Evolutionary conservation across 1,140 invertebrate genomes (phyloP).

Genomic region (Arion vulgaris): DNA sequence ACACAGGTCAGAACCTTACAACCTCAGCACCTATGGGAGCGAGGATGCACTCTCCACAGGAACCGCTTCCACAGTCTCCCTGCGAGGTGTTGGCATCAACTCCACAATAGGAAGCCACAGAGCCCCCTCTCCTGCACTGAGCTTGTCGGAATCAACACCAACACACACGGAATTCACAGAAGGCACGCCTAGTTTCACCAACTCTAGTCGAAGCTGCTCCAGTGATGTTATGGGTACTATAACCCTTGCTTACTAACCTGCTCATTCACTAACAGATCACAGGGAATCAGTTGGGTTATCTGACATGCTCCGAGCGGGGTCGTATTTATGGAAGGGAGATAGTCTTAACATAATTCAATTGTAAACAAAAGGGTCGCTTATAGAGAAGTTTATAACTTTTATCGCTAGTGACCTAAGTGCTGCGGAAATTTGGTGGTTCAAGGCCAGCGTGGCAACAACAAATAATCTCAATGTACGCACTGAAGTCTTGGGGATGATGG

Average conservation of each 20-base stretch:
- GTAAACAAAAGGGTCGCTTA: background rate
- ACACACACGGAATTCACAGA: slow-evolving; percentile 89
- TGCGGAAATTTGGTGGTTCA: too few species aligned
- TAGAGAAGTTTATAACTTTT: background rate
- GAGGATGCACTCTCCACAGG: slow-evolving; percentile 35
- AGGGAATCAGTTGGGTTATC: background rate
- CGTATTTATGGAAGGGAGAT: background rate
- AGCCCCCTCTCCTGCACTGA: slow-evolving; percentile 87
- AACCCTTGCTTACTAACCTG: background rate
- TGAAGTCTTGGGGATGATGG: too few species aligned
- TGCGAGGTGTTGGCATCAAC: slow-evolving; percentile 16
- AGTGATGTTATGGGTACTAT: slow-evolving; percentile 69
- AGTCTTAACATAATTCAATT: background rate
- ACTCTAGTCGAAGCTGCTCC: slow-evolving; percentile 82
- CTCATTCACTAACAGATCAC: background rate
- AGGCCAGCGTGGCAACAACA: too few species aligned
- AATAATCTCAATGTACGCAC: too few species aligned
- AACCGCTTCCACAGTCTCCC: slow-evolving; percentile 10
- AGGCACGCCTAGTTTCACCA: slow-evolving; percentile 96
- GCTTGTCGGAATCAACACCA: slow-evolving; percentile 90
- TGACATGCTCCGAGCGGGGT: background rate
- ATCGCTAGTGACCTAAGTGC: too few species aligned
- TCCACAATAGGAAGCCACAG: slow-evolving; percentile 25
- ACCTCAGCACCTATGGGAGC: slow-evolving; percentile 36
- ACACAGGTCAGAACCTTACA: slow-evolving; percentile 46